Evolutionary conservation across 2,888 invertebrate genomes (phyloP), one percentile per base, ranked within the genome.

Genomic region (Lamellibrachia satsuma): DNA sequence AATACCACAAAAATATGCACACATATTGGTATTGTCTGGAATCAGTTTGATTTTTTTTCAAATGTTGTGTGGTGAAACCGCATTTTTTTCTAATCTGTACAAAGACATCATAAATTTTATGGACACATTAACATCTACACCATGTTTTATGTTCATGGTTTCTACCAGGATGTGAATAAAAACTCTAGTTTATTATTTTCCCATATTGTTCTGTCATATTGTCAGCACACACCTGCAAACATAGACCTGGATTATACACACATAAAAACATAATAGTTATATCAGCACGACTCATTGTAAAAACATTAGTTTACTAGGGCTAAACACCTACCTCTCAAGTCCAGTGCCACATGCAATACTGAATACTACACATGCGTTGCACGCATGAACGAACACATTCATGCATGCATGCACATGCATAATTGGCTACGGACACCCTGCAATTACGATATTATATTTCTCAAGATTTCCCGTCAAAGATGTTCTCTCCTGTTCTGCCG

Each of bases 391-490:
- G 75, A 15, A 75, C 75, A 22, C 75, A 22, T 75, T 75, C 75
- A 75, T 22, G 75, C 75, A 75, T 75, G 75, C 75, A 75, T 22
- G n/a, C 22, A 75, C 75, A 75, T n/a, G 22, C 75, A 75, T 75
- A 75, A 75, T 75, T 75, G 75, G 75, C 75, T 75, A 75, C 11
- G n/a, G 75, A 75, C 22, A 75, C 75, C 75, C 75, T 75, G 75
- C 75, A 75, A 75, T 75, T 75, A 75, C 57, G 75, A 22, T n/a
- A 75, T 3, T 75, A 75, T n/a, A 75, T 15, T 75, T 75, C 75
- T 75, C 75, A 75, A 22, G 75, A 75, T 75, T 75, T 75, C n/a
- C 75, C 75, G 75, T n/a, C 22, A 75, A 75, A 75, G 75, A 75
- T 75, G 22, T 15, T 22, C 75, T 11, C n/a, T 6, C 22, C 22